Conservation (phyloP, 2,113 vertebrate species). For the Heloderma charlesbogerti region DNA sequence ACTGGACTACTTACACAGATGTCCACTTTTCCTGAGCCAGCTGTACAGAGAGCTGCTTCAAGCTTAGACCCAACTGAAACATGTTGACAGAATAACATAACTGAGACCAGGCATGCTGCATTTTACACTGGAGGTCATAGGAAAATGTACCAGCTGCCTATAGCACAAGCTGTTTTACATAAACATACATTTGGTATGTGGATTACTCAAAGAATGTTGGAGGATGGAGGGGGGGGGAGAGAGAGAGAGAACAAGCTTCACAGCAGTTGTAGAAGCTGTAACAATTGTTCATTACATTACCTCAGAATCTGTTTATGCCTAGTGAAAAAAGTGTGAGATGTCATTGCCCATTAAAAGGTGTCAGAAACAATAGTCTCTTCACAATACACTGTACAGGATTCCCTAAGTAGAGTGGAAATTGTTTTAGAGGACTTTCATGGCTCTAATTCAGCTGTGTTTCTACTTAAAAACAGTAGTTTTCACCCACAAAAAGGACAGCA, state of each 20-base stretch:
- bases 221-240: slow-evolving; percentile 7
- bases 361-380: slow-evolving; percentile 39
- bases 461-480: slow-evolving; percentile 28
- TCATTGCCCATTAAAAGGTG: slow-evolving; percentile 35
- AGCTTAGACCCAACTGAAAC: slow-evolving; percentile 71
- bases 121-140: slow-evolving; percentile 63
- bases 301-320: slow-evolving; percentile 46
- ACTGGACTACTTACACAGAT: slow-evolving; percentile 68
- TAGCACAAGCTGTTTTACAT: slow-evolving; percentile 68
- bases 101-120: slow-evolving; percentile 67
- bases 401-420: slow-evolving; percentile 23
- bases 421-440: slow-evolving; percentile 25
- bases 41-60: slow-evolving; percentile 64
- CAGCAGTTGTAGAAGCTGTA: slow-evolving; percentile 54
- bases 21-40: slow-evolving; percentile 70
- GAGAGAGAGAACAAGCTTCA: slow-evolving; percentile 38
- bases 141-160: slow-evolving; percentile 59
- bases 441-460: background rate
- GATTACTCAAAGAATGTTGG: slow-evolving; percentile 57
- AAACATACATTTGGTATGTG: slow-evolving; percentile 65
- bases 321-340: slow-evolving; percentile 45
- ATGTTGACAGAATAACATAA: slow-evolving; percentile 70
- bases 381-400: background rate
- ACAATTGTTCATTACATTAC: slow-evolving; percentile 61
- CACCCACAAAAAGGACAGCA: background rate